phyloP scores from a whole-genome alignment of 2,797 vertebrate species.

The Smutsia temminckii region DNA sequence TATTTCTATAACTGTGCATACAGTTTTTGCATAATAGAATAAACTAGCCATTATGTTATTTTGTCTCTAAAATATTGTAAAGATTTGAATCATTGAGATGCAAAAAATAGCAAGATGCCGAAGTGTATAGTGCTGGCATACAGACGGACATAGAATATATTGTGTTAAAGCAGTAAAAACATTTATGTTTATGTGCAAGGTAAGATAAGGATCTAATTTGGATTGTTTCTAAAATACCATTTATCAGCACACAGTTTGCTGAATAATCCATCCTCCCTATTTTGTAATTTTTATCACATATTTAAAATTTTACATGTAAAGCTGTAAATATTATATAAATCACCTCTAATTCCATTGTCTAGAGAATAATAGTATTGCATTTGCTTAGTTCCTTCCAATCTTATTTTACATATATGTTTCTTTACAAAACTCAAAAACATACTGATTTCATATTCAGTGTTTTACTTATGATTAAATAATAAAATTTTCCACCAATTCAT shows the following conservation, averaged over 20 bases:
- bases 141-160: background rate
- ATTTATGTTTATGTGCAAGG: background rate
- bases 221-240: background rate
- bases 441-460: background rate
- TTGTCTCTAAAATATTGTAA: background rate
- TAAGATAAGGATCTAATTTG: background rate
- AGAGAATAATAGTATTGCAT: background rate
- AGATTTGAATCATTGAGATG: background rate
- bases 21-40: background rate
- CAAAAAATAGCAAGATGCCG: conserved; percentile 5
- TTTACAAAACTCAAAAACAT: conserved; percentile 24
- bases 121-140: background rate
- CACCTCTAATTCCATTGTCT: background rate
- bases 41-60: background rate
- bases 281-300: background rate
- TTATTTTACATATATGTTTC: background rate
- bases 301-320: background rate
- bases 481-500: background rate
- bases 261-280: background rate
- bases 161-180: background rate
- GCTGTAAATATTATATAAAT: background rate
- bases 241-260: conserved; percentile 7
- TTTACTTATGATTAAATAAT: background rate
- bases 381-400: conserved; percentile 1
- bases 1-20: background rate